Evolutionary conservation across 2,888 invertebrate species (phyloP), one percentile per base, ranked within the genome.

Genomic region (Microchrysa polita): DNA sequence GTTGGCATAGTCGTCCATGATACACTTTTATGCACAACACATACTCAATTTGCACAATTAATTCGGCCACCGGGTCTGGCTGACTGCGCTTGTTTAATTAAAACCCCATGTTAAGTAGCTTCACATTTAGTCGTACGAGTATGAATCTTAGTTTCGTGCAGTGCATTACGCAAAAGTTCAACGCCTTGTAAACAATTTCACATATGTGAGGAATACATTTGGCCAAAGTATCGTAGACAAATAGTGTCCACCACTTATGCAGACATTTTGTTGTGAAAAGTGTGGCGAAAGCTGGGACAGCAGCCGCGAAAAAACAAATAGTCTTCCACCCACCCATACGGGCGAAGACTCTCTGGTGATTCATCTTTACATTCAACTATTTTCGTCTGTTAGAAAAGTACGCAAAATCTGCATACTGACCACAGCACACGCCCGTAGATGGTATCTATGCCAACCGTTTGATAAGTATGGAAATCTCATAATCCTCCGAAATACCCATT

Each of bases 121-220:
- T n/a, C n/a, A n/a, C n/a, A 34, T 34, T 2, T 34, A 34, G 4
- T 34, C 27, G 27, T 34, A 34, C 7, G n/a, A n/a, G 27, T 34
- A 34, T 34, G 7, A 34, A 34, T 34, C n/a, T n/a, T 34, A 34
- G 2, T 34, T 9, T 61, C n/a, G 34, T 16, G 40, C 22, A 14
- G 2, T 16, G 16, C 2, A n/a, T 61, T 61, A 61, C 61, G 61
- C 61, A 61, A 61, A 61, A 61, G 61, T 61, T 61, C 61, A 61
- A 61, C 61, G 61, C n/a, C 23, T 61, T 61, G 7, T 61, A 18
- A 61, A 40, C 61, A 61, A 61, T 61, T 61, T 61, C 61, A 40
- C 18, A 61, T 40, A 18, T 40, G 16, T 27, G 9, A 59, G 27
- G 5, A 5, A 27, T 4, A 23, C 14, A 23, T 27, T 27, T 27